Percentiles rank a stretch among this genome's conserved stretches.
These are phyloP conservation scores for Rhyacophila brunnea DNA, from an alignment of 1,140 invertebrate genomes.

Conservation along the genomic window DNA sequence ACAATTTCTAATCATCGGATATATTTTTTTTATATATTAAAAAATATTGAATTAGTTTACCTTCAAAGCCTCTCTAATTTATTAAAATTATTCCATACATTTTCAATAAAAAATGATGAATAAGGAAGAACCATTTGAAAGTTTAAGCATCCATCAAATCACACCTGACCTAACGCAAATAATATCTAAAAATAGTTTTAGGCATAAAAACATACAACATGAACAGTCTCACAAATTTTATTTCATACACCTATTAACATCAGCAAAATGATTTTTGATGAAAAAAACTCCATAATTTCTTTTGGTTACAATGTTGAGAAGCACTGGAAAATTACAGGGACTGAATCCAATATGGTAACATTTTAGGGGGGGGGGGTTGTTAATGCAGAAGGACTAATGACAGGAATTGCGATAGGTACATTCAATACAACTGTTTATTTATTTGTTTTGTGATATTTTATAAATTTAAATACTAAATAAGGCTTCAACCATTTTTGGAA, in stretches of 20 bases:
- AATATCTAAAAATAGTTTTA: not conserved
- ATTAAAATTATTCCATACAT: not conserved
- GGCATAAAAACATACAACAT: slow-evolving; percentile 16
- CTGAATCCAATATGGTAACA: too few species aligned
- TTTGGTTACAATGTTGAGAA: too few species aligned
- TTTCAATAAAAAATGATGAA: slow-evolving; percentile 1
- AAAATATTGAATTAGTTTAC: not conserved
- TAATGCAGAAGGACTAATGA: too few species aligned
- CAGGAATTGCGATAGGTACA: too few species aligned
- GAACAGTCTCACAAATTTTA: slow-evolving; percentile 21
- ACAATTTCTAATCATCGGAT: not conserved
- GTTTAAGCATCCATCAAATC: too few species aligned
- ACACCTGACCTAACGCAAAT: too few species aligned
- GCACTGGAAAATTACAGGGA: too few species aligned
- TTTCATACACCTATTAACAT: not conserved
- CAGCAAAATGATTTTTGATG: not conserved
- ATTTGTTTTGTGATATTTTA: too few species aligned
- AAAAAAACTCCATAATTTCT: not conserved
- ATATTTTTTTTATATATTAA: not conserved
- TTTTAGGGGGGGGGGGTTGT: too few species aligned
- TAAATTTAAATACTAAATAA: too few species aligned
- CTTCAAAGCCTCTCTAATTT: slow-evolving; percentile 2
- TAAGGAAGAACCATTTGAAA: not conserved
- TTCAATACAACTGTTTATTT: too few species aligned
- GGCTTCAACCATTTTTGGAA: too few species aligned